These are phyloP conservation scores for Sardina pilchardus DNA, from an alignment of 2,113 vertebrate species.

Conservation along the genomic window DNA sequence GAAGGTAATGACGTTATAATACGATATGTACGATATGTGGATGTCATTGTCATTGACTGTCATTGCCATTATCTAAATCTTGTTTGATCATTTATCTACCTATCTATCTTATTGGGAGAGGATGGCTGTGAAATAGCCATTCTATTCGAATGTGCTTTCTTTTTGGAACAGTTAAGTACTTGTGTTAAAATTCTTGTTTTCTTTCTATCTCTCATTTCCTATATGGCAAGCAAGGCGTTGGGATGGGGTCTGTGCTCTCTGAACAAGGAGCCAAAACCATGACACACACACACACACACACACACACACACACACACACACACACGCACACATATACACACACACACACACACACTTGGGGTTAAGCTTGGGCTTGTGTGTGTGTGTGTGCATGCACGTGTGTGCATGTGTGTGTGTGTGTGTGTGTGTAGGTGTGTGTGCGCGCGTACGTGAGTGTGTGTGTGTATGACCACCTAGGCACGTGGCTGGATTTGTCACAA, in stretches of 20 bases:
- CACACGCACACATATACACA: too few relatives aligned
- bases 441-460: constrained; percentile 39
- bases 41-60: too few relatives aligned
- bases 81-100: too few relatives aligned
- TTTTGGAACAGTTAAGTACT: background rate
- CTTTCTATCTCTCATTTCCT: constrained; percentile 8
- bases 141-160: background rate
- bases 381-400: too few relatives aligned
- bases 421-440: constrained; percentile 52
- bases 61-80: too few relatives aligned
- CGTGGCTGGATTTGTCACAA: constrained; percentile 68
- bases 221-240: constrained; percentile 3
- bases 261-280: background rate
- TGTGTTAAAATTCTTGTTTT: background rate
- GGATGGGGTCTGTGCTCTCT: background rate
- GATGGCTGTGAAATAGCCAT: too few relatives aligned
- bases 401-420: constrained; percentile 30
- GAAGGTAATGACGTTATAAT: too few relatives aligned
- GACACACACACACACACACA: too few relatives aligned
- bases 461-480: constrained; percentile 59
- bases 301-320: constrained; percentile 42
- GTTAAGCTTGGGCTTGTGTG: too few relatives aligned
- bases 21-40: too few relatives aligned
- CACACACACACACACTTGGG: too few relatives aligned
- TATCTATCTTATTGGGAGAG: too few relatives aligned